phyloP scores from a whole-genome alignment of 2,113 vertebrate species.

The Ceyx margarethae region DNA sequence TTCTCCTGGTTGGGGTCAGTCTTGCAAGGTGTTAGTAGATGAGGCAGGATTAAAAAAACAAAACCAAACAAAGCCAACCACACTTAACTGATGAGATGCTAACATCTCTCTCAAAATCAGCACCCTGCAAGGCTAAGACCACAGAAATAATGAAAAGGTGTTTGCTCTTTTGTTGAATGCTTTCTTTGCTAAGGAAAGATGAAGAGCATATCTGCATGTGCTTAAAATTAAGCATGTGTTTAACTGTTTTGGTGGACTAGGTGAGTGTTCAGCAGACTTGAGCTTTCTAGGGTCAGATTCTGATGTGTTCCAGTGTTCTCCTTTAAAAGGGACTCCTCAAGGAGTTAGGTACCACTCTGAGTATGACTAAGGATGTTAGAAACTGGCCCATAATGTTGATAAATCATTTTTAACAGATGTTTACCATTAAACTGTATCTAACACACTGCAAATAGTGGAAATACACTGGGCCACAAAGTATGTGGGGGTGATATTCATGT shows the following conservation, averaged over 20 bases:
- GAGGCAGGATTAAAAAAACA: background rate
- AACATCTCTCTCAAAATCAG: background rate
- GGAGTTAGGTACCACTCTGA: background rate
- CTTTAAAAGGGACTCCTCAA: background rate
- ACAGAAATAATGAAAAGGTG: background rate
- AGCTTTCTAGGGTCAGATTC: background rate
- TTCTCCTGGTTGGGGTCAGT: background rate
- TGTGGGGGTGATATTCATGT: slow-evolving; percentile 46
- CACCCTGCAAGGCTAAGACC: background rate
- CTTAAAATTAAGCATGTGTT: background rate
- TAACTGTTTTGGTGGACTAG: background rate
- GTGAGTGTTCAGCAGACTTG: background rate
- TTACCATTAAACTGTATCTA: slow-evolving; percentile 57
- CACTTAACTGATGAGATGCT: background rate
- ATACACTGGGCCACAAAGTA: slow-evolving; percentile 47
- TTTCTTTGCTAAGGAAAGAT: background rate
- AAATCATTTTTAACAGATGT: slow-evolving; percentile 49
- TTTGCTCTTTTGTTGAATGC: background rate
- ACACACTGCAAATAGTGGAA: slow-evolving; percentile 52
- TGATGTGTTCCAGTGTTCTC: background rate
- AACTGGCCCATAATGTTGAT: slow-evolving; percentile 22
- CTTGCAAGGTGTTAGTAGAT: background rate
- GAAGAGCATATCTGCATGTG: background rate
- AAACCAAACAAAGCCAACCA: background rate
- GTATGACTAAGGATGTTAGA: background rate